Conservation (phyloP, 2,113 vertebrate species). For the Copsychus sechellarum region DNA sequence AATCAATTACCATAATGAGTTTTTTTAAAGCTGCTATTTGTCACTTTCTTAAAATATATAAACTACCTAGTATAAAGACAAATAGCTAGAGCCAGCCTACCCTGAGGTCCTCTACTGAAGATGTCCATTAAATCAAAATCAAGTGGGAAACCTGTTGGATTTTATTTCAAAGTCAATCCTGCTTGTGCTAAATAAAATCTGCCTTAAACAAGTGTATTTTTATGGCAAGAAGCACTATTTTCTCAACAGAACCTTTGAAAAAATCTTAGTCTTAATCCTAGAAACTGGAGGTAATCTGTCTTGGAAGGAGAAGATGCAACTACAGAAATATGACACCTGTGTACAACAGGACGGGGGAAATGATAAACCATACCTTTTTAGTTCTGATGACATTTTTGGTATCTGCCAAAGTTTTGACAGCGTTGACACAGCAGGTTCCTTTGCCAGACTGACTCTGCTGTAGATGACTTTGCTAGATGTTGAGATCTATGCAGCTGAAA, state of each 20-base stretch:
- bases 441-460: neutral
- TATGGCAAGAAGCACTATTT: neutral
- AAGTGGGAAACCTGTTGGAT: slow-evolving; percentile 66
- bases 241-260: neutral
- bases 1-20: slow-evolving; percentile 83
- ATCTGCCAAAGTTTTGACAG: neutral
- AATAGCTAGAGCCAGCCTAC: slow-evolving; percentile 64
- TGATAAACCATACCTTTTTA: neutral
- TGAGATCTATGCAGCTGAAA: neutral
- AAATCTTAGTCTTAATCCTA: neutral
- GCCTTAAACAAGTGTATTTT: slow-evolving; percentile 12
- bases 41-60: slow-evolving; percentile 83
- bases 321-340: neutral
- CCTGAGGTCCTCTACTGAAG: slow-evolving; percentile 65
- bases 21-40: slow-evolving; percentile 80
- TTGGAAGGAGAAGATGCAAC: neutral
- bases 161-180: slow-evolving; percentile 73
- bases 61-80: slow-evolving; percentile 77
- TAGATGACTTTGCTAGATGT: neutral
- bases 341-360: neutral
- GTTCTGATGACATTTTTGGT: neutral
- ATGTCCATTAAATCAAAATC: slow-evolving; percentile 76
- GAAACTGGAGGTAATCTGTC: neutral
- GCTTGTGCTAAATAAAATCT: slow-evolving; percentile 10
- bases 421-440: neutral